These are phyloP conservation scores for Chloroclystis v-ata DNA, from an alignment of 2,888 invertebrate species.

Conservation along the genomic window DNA sequence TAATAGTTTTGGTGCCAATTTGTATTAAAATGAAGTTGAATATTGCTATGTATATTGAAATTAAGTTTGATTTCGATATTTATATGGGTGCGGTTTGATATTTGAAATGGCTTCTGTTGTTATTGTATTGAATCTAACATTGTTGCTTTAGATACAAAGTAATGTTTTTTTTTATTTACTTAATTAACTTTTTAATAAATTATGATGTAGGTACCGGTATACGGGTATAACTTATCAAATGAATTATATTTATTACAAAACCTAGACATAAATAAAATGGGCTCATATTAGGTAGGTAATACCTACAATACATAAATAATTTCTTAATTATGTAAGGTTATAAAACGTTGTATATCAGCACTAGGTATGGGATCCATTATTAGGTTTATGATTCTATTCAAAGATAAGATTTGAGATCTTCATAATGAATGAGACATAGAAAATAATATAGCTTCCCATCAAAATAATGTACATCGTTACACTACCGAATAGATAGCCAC, in stretches of 20 bases:
- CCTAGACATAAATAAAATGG: too few species aligned
- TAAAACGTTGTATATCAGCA: too few species aligned
- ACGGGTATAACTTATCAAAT: too few species aligned
- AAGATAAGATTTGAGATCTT: slow-evolving; percentile 1
- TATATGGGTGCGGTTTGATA: neutral
- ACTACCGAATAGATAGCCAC: slow-evolving; percentile 20
- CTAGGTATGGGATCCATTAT: neutral
- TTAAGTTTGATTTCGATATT: neutral
- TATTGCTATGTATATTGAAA: neutral
- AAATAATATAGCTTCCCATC: slow-evolving; percentile 6
- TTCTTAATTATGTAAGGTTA: too few species aligned
- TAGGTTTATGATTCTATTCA: neutral
- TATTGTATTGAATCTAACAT: too few species aligned
- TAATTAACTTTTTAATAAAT: too few species aligned
- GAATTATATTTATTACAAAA: too few species aligned
- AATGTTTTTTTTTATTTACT: too few species aligned
- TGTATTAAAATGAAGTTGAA: slow-evolving; percentile 1
- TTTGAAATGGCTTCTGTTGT: too few species aligned
- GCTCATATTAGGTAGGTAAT: neutral
- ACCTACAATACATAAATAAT: neutral
- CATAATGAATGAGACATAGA: slow-evolving; percentile 3
- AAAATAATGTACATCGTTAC: slow-evolving; percentile 21
- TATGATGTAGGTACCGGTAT: too few species aligned
- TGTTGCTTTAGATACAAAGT: too few species aligned
- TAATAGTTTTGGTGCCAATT: slow-evolving; percentile 11